Evolutionary conservation across 2,797 vertebrate species (phyloP).

Genomic region (Serranus cabrilla): DNA sequence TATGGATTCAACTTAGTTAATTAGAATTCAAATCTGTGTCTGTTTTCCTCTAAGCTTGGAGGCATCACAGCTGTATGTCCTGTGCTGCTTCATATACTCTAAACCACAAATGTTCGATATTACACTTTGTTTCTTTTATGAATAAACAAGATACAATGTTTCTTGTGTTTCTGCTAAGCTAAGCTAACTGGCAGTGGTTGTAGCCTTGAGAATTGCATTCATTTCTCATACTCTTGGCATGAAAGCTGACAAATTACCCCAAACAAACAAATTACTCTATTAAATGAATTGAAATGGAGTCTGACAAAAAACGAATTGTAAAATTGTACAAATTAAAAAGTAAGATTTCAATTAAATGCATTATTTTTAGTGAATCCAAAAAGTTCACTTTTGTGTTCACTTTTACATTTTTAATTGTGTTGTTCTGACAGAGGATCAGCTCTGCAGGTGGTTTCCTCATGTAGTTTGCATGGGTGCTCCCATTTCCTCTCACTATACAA

Average conservation of each 20-base stretch:
- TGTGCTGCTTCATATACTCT: neutral
- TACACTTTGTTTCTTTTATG: neutral
- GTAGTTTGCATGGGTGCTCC: slow-evolving; percentile 34
- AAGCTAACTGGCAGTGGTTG: slow-evolving; percentile 1
- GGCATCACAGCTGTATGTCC: slow-evolving; percentile 3
- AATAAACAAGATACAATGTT: neutral
- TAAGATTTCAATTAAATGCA: too few species aligned
- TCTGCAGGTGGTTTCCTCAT: slow-evolving; percentile 2
- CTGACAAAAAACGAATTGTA: too few species aligned
- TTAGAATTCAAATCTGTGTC: slow-evolving; percentile 42
- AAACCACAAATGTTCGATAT: neutral
- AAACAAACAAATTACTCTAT: neutral
- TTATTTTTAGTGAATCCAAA: too few species aligned
- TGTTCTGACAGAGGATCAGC: neutral
- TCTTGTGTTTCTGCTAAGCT: neutral
- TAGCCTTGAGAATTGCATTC: neutral
- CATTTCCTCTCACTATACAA: slow-evolving; percentile 43
- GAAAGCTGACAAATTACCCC: neutral
- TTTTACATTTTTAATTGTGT: too few species aligned
- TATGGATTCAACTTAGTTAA: slow-evolving; percentile 45
- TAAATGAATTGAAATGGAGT: neutral
- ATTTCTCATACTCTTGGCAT: neutral
- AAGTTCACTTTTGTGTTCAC: too few species aligned
- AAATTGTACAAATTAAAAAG: too few species aligned
- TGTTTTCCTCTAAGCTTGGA: slow-evolving; percentile 22